Percentiles rank a stretch among this genome's conserved stretches.
Conservation (phyloP, 2,113 vertebrate species). For the Melospiza melodia region DNA sequence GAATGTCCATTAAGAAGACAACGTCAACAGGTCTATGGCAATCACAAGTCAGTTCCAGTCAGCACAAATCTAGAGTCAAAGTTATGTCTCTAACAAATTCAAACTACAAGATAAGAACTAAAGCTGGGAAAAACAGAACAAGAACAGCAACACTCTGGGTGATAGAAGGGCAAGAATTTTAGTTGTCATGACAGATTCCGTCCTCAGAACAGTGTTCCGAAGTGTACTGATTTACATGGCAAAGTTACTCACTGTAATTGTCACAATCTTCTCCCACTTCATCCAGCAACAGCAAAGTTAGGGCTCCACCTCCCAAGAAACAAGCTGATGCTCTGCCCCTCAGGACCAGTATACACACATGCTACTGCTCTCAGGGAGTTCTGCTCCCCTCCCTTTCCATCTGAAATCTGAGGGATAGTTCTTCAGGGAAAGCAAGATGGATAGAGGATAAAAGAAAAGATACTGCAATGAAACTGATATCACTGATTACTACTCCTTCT, state of each 20-base stretch:
- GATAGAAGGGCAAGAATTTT: neutral
- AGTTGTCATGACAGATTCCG: neutral
- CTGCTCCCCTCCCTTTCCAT: neutral
- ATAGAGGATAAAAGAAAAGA: neutral
- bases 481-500: neutral
- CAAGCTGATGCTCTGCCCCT: neutral
- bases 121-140: neutral
- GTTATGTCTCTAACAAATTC: neutral
- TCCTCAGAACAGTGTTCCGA: neutral
- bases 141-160: neutral
- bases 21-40: neutral
- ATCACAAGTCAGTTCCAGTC: neutral
- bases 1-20: neutral
- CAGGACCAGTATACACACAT: neutral
- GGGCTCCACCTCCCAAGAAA: constrained; percentile 48
- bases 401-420: neutral
- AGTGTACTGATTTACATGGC: neutral
- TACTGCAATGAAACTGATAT: neutral
- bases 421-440: neutral
- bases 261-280: neutral
- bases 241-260: constrained; percentile 9
- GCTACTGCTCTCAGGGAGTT: neutral
- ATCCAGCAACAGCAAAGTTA: constrained; percentile 13
- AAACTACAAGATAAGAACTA: neutral
- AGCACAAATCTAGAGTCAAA: neutral